phyloP scores from a whole-genome alignment of 2,797 vertebrate genomes.

The Chaenodraco wilsoni region DNA sequence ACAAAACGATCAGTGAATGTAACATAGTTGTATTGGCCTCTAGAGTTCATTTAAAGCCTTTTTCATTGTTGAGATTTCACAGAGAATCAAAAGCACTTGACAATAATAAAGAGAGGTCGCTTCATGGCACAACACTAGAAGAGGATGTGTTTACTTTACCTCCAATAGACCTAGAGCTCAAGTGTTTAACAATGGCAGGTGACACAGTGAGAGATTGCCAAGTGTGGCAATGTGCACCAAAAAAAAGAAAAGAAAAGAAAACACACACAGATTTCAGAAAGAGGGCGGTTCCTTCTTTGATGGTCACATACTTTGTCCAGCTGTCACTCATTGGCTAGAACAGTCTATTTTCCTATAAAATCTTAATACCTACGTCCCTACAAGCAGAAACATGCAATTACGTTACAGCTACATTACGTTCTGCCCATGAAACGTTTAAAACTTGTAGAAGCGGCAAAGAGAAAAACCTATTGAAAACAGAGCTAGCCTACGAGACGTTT shows the following conservation, averaged over 20 bases:
- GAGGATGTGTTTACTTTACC: neutral
- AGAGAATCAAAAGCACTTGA: neutral
- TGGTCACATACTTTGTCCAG: neutral
- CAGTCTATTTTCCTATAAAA: neutral
- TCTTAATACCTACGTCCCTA: neutral
- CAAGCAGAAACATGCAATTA: neutral
- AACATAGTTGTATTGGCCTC: neutral
- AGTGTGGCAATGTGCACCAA: neutral
- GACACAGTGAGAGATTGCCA: neutral
- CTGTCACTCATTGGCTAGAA: neutral
- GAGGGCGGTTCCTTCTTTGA: neutral
- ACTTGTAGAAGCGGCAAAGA: neutral
- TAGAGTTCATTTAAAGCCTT: neutral
- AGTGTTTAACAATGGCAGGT: slow-evolving; percentile 1
- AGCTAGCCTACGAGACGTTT: neutral
- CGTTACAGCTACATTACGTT: neutral
- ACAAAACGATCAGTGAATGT: neutral
- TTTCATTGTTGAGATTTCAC: slow-evolving; percentile 8
- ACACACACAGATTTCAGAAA: neutral
- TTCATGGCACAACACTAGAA: neutral
- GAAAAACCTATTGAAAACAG: neutral
- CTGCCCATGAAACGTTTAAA: too few relatives aligned
- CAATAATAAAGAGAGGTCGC: neutral
- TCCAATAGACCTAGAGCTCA: neutral
- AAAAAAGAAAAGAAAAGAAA: neutral